Base-by-base conservation (phyloP, 2,888 invertebrate genomes). In the Drosophila affinis region DNA sequence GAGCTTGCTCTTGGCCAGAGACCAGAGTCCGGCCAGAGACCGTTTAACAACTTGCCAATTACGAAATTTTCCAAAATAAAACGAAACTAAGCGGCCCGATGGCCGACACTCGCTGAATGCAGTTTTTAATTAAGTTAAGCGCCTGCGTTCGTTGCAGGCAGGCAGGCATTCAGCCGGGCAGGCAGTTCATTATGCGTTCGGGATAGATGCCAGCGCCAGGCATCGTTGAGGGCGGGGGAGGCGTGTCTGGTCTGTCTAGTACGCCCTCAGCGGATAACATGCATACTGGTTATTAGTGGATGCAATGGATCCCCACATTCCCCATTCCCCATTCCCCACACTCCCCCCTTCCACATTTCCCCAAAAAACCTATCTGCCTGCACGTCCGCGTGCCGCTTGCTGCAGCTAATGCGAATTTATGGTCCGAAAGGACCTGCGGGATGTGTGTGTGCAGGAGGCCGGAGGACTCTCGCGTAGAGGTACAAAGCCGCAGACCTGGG, bases 121-220 rank as follows among this genome's bases (percentile, higher is more conserved):
- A 84, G 81, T 81, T 85, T 85, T 85, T 85, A 85, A 85, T 85
- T 85, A 88, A 85, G 88, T 85, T 85, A 87, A 85, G 88, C 87
- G 81, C 72, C 73, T 63, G 75, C 77, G 64, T 74, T 87, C 73
- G 73, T 84, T 58, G 65, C 71, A 72, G 76, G 0, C 24, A 24
- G 24, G 24, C 24, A 24, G 0, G 0, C 24, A 24, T 0, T 0
- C 24, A 24, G 24, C 5, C 24, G 5, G 24, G 24, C 24, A 24
- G 24, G 24, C 24, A 79, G 85, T 85, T 85, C 81, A 85, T 88
- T 88, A 85, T 76, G 70, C 54, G 58, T 51, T 51, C 34, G 46
- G 27, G 18, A 39, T 48, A 5, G 24, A 24, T 24, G 24, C 4
- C 24, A 24, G 24, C 0, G 9, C 27, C 7, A 7, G 7, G 27